Conservation (phyloP, 2,797 vertebrate species). For the Acanthurus tractus region DNA sequence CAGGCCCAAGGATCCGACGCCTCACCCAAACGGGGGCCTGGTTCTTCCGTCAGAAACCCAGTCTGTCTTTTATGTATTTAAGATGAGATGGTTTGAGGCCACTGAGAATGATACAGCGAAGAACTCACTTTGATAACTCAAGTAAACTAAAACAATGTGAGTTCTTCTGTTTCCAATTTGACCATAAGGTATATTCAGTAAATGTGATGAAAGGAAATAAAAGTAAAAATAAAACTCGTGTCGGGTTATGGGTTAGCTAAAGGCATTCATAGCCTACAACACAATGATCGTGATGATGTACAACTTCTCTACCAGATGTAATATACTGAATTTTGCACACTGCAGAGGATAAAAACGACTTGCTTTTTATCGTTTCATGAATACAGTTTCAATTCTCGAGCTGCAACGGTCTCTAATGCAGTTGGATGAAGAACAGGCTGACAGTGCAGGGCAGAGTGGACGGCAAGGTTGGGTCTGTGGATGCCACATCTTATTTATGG, state of each 20-base stretch:
- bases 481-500: conserved; percentile 83
- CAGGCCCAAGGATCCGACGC: conserved; percentile 58
- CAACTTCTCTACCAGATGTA: conserved; percentile 10
- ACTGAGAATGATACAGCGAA: conserved; percentile 9
- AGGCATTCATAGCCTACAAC: not conserved
- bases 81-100: conserved; percentile 26
- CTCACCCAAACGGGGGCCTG: conserved; percentile 61
- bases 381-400: not conserved
- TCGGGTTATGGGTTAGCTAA: conserved; percentile 2
- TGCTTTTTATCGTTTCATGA: no score
- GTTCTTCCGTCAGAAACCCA: conserved; percentile 45
- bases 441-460: conserved; percentile 62
- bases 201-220: not conserved
- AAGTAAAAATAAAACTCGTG: no score
- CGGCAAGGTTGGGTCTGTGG: conserved; percentile 61
- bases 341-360: not conserved
- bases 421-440: conserved; percentile 54
- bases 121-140: conserved; percentile 13
- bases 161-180: not conserved
- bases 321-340: conserved; percentile 15
- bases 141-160: not conserved
- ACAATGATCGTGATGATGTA: not conserved
- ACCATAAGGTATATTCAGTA: conserved; percentile 10
- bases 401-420: conserved; percentile 31
- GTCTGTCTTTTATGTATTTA: conserved; percentile 42